Percentiles rank a stretch among this genome's conserved stretches.
Evolutionary conservation across 2,888 invertebrate species (phyloP).

Genomic region (Nemapogon koenigi): DNA sequence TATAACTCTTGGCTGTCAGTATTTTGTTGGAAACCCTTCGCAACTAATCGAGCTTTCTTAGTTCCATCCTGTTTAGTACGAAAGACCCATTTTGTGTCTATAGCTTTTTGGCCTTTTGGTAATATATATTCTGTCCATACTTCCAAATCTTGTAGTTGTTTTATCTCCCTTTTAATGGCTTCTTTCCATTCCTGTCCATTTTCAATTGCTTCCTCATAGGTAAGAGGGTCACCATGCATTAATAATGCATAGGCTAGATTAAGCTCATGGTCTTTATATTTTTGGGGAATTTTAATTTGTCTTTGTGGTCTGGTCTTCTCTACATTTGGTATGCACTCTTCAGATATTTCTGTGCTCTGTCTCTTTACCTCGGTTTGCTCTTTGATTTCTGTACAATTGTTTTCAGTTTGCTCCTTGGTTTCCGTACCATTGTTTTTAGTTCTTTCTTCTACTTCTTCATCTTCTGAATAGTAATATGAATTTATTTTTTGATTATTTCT

Average conservation of each 20-base stretch:
- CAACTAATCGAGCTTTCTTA: constrained; percentile 3
- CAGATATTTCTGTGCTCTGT: not conserved
- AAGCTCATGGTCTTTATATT: constrained; percentile 8
- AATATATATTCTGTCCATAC: constrained; percentile 7
- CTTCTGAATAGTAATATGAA: not conserved
- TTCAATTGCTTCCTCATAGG: constrained; percentile 10
- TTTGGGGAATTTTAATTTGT: too few relatives aligned
- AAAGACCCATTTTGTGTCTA: constrained; percentile 15
- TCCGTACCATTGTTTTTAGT: constrained; percentile 2
- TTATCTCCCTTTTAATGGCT: not conserved
- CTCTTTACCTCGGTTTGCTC: not conserved
- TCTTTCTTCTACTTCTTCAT: constrained; percentile 7
- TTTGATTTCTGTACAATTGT: constrained; percentile 1
- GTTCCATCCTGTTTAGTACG: constrained; percentile 11
- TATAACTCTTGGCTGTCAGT: constrained; percentile 8
- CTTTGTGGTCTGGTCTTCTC: too few relatives aligned
- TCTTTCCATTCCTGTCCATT: not conserved
- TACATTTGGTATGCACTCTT: too few relatives aligned
- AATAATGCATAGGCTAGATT: constrained; percentile 9
- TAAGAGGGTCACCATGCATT: constrained; percentile 7
- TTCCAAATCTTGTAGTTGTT: not conserved
- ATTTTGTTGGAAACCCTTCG: constrained; percentile 8
- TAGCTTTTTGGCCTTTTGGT: constrained; percentile 9
- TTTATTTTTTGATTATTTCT: constrained; percentile 6
- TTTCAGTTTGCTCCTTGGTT: constrained; percentile 4